phyloP scores from a whole-genome alignment of 2,797 vertebrate genomes.

The Poeciliopsis infans region DNA sequence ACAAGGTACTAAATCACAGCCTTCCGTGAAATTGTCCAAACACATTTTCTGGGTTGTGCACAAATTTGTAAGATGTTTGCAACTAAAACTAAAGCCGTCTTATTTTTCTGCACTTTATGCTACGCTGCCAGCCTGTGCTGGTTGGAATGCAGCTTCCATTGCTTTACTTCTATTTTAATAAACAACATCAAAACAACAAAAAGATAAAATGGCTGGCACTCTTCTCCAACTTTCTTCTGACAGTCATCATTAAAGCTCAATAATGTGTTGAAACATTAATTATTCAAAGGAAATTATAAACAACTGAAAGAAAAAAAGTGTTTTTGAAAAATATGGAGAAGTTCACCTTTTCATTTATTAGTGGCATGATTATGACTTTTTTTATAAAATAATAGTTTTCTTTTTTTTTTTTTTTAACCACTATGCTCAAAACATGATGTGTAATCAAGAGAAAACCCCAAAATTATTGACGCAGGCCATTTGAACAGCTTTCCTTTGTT shows the following conservation, averaged over 20 bases:
- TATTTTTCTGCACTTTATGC: neutral
- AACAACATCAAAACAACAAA: neutral
- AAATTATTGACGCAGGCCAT: slow-evolving; percentile 7
- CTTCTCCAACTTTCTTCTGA: neutral
- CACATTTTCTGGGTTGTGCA: neutral
- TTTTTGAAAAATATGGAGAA: neutral
- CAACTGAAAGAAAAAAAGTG: neutral
- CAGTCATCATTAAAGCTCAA: neutral
- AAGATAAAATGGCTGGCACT: too few species aligned
- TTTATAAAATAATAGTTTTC: neutral
- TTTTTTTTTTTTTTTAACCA: neutral
- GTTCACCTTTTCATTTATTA: neutral
- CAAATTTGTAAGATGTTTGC: neutral
- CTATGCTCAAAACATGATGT: neutral
- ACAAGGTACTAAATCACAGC: neutral
- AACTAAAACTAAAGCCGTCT: neutral
- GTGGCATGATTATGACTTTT: neutral
- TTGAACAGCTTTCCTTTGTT: neutral
- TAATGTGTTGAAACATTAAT: neutral
- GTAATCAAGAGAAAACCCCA: neutral
- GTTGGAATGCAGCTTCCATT: neutral
- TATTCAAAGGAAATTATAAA: neutral
- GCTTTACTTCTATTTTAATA: neutral
- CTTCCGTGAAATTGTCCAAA: neutral
- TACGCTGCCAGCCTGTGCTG: neutral